Base-by-base conservation (phyloP, 2,888 invertebrate species). In the Xanthia icteritia region DNA sequence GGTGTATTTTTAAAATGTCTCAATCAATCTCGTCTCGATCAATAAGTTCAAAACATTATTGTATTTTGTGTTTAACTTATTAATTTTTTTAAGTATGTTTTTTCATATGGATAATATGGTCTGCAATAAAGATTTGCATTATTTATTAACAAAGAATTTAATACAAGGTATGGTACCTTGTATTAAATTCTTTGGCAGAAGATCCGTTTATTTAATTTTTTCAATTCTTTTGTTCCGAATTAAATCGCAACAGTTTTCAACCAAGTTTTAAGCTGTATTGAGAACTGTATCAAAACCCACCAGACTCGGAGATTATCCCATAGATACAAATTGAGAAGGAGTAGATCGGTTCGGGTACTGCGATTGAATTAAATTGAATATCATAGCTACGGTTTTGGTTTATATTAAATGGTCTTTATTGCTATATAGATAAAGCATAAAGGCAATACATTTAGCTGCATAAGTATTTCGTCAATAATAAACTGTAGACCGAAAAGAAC, bases 241-340 rank as follows among this genome's bases (percentile, higher is more conserved):
- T 42, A 81, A 51, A 73, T 58, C 73, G 42, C 51, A 51, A 51
- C 17, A 23, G 51, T 65, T 58, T 74, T 23, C n/a, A 1, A 51
- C 5, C 6, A 82, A 63, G 17, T 68, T 73, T 64, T 23, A 67
- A 67, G 54, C 76, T 58, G 36, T 58, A 58, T 27, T 68, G 58
- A 42, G n/a, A 58, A 60, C 48, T 64, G 15, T 76, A 68, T 56
- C 51, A 51, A 58, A 68, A 11, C 20, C 20, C 20, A 45, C 2
- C 56, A 27, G 63, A 36, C 48, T 64, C 8, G 11, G 42, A 61
- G 51, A 68, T 82, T 58, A 82, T 76, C 64, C 45, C 15, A 45
- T n/a, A 81, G 23, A 73, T 51, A 36, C 27, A 82, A 76, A 82
- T 82, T 1, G 11, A 54, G 8, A 11, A n/a, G 3, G 27, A 73